Evolutionary conservation across 1,140 invertebrate genomes (phyloP).

Genomic region (Periplaneta americana): DNA sequence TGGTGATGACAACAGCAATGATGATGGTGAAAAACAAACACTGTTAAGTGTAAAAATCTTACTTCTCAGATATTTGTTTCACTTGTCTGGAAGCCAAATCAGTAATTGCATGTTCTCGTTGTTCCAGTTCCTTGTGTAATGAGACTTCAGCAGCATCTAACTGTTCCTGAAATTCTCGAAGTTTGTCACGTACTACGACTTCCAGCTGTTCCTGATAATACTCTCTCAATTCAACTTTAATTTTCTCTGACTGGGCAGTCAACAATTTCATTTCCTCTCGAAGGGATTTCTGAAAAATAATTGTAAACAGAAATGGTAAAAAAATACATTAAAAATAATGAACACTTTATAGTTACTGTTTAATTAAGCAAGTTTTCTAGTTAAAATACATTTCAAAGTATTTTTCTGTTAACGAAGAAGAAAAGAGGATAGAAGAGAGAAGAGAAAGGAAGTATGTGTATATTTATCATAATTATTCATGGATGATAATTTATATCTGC

Average conservation of each 20-base stretch:
- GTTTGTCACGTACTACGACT: conserved; percentile 63
- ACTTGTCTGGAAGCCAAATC: conserved; percentile 65
- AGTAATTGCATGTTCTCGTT: conserved; percentile 57
- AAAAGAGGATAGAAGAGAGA: too few relatives aligned
- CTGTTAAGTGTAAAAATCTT: conserved; percentile 32
- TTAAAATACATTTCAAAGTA: too few relatives aligned
- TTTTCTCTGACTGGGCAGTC: conserved; percentile 53
- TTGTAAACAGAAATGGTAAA: too few relatives aligned
- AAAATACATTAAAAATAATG: too few relatives aligned
- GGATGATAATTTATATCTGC: too few relatives aligned
- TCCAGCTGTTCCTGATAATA: conserved; percentile 78
- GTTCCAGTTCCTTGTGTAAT: conserved; percentile 55
- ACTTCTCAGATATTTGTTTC: conserved; percentile 66
- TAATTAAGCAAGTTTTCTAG: too few relatives aligned
- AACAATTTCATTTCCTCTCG: conserved; percentile 48
- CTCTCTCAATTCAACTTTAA: conserved; percentile 58
- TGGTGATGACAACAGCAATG: too few relatives aligned
- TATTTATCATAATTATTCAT: too few relatives aligned
- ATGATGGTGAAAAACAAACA: too few relatives aligned
- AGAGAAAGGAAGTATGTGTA: too few relatives aligned
- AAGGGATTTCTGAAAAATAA: conserved; percentile 39
- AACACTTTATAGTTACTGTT: too few relatives aligned
- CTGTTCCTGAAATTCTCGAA: conserved; percentile 71
- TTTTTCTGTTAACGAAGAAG: too few relatives aligned
- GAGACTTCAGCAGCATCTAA: conserved; percentile 58